Percentiles rank a stretch among this genome's conserved stretches.
phyloP scores from a whole-genome alignment of 2,113 vertebrate species.

The Chamaetylas fuelleborni region DNA sequence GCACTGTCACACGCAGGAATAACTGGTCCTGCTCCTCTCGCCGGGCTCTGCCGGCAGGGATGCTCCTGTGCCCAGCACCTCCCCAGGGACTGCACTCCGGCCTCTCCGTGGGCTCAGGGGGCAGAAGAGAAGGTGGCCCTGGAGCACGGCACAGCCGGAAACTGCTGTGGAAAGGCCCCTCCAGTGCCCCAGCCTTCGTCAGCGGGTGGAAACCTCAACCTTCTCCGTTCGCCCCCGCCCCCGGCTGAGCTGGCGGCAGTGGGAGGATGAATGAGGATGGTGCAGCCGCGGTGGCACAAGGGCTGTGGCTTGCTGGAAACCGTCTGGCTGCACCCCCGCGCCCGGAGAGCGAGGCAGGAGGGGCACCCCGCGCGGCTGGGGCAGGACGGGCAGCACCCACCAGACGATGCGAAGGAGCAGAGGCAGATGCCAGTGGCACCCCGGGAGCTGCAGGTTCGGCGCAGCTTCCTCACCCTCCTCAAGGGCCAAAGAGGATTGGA shows the following conservation, averaged over 20 bases:
- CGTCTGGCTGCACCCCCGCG: rapidly evolving
- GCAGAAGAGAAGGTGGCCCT: not conserved
- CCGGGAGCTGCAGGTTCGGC: not conserved
- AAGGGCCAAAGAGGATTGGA: not conserved
- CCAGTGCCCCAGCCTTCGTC: rapidly evolving
- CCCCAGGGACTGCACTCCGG: rapidly evolving
- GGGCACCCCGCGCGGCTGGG: rapidly evolving
- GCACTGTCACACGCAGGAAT: not conserved
- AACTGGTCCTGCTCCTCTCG: rapidly evolving
- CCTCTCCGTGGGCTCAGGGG: rapidly evolving
- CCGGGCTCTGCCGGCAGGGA: not conserved
- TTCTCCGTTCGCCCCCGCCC: rapidly evolving
- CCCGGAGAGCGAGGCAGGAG: not conserved
- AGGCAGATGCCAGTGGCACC: not conserved
- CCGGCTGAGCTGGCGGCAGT: rapidly evolving
- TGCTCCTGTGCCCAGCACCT: not conserved
- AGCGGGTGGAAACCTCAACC: not conserved
- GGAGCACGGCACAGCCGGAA: rapidly evolving
- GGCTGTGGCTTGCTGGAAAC: not conserved
- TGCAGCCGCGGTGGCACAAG: rapidly evolving
- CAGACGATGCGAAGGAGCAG: rapidly evolving
- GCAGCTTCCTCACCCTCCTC: not conserved
- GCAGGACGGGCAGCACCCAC: not conserved
- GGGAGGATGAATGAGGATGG: not conserved
- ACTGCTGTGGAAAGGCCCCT: not conserved